These are phyloP conservation scores for Limanda limanda DNA, from an alignment of 2,113 vertebrate genomes.

Conservation along the genomic window DNA sequence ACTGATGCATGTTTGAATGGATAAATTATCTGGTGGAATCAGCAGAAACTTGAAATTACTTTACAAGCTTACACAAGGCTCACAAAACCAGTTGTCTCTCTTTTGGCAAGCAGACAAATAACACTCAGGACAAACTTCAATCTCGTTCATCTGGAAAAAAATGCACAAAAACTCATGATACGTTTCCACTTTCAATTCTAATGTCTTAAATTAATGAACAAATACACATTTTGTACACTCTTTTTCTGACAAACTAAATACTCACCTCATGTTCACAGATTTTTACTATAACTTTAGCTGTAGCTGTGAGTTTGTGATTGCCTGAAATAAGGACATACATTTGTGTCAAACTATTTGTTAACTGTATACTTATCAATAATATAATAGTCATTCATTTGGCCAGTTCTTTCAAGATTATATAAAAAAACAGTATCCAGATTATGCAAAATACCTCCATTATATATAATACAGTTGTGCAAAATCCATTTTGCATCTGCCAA, in stretches of 20 bases:
- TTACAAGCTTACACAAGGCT: slow-evolving; percentile 94
- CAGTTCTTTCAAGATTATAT: neutral
- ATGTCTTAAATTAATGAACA: neutral
- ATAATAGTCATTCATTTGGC: neutral
- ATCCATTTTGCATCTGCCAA: slow-evolving; percentile 99
- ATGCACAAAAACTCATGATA: slow-evolving; percentile 11
- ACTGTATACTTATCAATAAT: neutral
- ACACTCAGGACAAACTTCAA: slow-evolving; percentile 98
- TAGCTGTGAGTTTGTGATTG: slow-evolving; percentile 99
- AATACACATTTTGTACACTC: neutral
- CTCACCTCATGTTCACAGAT: slow-evolving; percentile 99
- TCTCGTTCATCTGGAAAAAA: slow-evolving; percentile 96
- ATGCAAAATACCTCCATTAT: slow-evolving; percentile 90
- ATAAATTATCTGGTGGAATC: slow-evolving; percentile 4
- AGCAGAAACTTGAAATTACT: slow-evolving; percentile 35
- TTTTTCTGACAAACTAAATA: slow-evolving; percentile 17
- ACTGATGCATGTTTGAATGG: neutral
- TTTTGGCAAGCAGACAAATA: slow-evolving; percentile 99
- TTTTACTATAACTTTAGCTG: slow-evolving; percentile 98
- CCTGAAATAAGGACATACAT: slow-evolving; percentile 80
- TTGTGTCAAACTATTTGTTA: slow-evolving; percentile 6
- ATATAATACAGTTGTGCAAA: slow-evolving; percentile 99
- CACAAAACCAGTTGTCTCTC: slow-evolving; percentile 99
- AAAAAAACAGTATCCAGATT: neutral
- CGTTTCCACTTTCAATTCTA: neutral